Conservation (phyloP, 2,797 vertebrate species). For the Anableps anableps region DNA sequence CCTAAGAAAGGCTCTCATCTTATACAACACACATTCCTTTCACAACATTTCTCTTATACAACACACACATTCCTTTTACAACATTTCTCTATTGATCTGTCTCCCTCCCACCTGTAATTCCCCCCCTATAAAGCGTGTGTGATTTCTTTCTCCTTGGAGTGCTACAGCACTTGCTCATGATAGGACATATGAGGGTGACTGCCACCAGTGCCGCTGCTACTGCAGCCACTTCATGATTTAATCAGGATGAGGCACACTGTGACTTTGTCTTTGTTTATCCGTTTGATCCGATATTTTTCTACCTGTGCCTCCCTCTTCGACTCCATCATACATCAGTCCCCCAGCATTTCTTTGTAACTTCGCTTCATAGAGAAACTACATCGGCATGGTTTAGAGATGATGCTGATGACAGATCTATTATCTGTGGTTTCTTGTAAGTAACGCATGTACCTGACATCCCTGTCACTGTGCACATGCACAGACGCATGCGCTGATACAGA, state of each 20-base stretch:
- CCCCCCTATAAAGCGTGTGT: constrained; percentile 23
- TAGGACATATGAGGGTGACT: constrained; percentile 39
- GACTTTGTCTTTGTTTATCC: constrained; percentile 33
- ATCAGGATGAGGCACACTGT: constrained; percentile 52
- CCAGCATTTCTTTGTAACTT: constrained; percentile 23
- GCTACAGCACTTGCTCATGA: constrained; percentile 34
- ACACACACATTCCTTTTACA: constrained; percentile 31
- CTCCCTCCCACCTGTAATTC: constrained; percentile 39
- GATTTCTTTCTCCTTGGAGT: constrained; percentile 42
- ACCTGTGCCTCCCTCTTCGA: constrained; percentile 9
- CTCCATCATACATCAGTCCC: neutral
- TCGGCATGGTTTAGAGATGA: constrained; percentile 25
- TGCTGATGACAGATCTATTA: constrained; percentile 28
- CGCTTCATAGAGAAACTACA: constrained; percentile 37
- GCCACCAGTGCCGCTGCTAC: constrained; percentile 24
- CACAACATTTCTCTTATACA: too few species aligned
- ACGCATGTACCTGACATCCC: constrained; percentile 35
- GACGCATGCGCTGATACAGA: constrained; percentile 5
- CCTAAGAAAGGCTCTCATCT: too few species aligned
- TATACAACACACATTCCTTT: constrained; percentile 31
- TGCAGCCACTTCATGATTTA: constrained; percentile 60
- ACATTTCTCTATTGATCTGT: constrained; percentile 35
- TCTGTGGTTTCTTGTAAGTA: constrained; percentile 44
- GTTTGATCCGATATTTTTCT: constrained; percentile 27
- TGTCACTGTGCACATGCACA: constrained; percentile 13